Percentiles rank a stretch among this genome's conserved stretches.
These are phyloP conservation scores for Taenioides sp. DNA, from an alignment of 2,797 vertebrate genomes.

Conservation along the genomic window DNA sequence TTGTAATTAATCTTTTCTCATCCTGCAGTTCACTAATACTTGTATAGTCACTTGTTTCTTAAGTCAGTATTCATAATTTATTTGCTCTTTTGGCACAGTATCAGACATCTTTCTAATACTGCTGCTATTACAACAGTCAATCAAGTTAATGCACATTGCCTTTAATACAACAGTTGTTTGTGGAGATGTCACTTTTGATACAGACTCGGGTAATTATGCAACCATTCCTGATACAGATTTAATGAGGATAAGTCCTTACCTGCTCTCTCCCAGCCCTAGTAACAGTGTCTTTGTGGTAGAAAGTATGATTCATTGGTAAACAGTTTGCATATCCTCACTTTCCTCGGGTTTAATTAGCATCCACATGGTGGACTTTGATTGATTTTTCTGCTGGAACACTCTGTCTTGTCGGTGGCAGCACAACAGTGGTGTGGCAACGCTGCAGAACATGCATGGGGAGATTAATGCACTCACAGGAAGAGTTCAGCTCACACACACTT, in stretches of 20 bases:
- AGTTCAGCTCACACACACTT: conserved; percentile 20
- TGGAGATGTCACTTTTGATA: conserved; percentile 16
- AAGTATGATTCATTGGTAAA: conserved; percentile 52
- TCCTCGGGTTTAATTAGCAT: conserved; percentile 62
- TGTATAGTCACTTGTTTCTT: too few relatives aligned
- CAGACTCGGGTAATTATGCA: not conserved
- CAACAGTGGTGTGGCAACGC: conserved; percentile 12
- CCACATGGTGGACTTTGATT: conserved; percentile 54
- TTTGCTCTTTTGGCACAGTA: not conserved
- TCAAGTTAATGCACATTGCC: not conserved
- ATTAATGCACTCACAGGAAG: conserved; percentile 28
- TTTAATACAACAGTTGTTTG: conserved; percentile 14
- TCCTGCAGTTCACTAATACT: too few relatives aligned
- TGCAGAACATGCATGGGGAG: conserved; percentile 21
- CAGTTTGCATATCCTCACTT: conserved; percentile 52
- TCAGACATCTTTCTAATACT: too few relatives aligned
- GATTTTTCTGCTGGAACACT: conserved; percentile 49
- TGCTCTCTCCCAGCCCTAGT: conserved; percentile 21
- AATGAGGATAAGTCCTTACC: conserved; percentile 22
- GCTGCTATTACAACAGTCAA: not conserved
- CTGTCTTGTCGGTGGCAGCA: conserved; percentile 35
- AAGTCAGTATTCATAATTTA: too few relatives aligned
- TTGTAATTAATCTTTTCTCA: too few relatives aligned
- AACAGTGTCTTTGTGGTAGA: conserved; percentile 28
- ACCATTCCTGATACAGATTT: conserved; percentile 23